These are phyloP conservation scores for Mungos mungo DNA, from an alignment of 2,113 vertebrate species.

Conservation along the genomic window DNA sequence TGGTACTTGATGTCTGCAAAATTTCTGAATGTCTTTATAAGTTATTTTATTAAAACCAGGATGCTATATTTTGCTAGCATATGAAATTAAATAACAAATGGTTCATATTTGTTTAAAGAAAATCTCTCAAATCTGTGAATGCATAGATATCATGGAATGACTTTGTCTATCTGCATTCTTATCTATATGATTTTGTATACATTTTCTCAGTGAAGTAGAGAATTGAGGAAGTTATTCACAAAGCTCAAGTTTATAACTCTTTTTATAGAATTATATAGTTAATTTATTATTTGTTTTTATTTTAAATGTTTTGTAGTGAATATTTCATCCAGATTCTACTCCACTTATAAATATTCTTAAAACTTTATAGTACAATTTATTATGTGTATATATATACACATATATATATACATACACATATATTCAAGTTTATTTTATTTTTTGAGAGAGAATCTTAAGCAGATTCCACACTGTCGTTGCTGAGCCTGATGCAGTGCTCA, in stretches of 20 bases:
- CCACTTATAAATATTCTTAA: not conserved
- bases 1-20: slow-evolving; percentile 62
- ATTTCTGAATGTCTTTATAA: slow-evolving; percentile 56
- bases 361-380: not conserved
- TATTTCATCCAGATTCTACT: not conserved
- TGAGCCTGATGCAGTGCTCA: no score
- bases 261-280: not conserved
- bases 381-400: no score
- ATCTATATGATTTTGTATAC: not conserved
- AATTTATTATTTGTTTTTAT: not conserved
- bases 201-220: not conserved
- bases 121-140: slow-evolving; percentile 4
- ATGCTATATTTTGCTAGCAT: slow-evolving; percentile 37
- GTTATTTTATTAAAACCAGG: slow-evolving; percentile 51
- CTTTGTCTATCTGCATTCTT: not conserved
- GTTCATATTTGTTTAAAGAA: slow-evolving; percentile 20
- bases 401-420: no score
- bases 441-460: no score
- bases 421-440: no score
- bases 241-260: not conserved
- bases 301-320: not conserved
- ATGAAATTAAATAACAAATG: slow-evolving; percentile 44
- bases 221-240: not conserved
- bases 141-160: not conserved
- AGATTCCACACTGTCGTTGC: no score